Base-by-base conservation (phyloP, 2,113 vertebrate genomes). In the Engystomops pustulosus region DNA sequence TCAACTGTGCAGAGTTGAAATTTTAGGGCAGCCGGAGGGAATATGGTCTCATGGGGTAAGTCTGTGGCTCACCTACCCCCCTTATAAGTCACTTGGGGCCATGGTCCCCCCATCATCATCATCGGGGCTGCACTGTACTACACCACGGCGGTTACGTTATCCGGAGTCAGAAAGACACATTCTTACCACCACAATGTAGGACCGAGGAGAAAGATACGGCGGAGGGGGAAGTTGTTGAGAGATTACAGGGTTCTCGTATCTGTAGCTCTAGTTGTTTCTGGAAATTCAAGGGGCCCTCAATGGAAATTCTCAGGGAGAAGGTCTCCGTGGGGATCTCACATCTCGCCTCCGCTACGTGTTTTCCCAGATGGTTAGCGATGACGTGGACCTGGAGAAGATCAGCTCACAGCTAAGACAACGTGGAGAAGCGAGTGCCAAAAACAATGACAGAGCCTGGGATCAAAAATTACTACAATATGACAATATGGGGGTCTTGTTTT, bases 141-240 rank as follows among this genome's bases (percentile, higher is more conserved):
- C 38, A 41, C 4, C 8, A 8, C 38, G 38, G 38, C 38, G 38
- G n/a, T n/a, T 41, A 12, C 44, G 9, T 62, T 30, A 7, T 17
- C 60, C 27, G 1, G 14, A 62, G 12, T 62, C 34, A 67, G 62
- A 67, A 32, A 6, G 27, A 65, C 62, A 9, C 32, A 67, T 67
- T 67, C 30, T 67, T 65, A 65, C 11, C 15, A 67, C 62, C 62
- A 67, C 62, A 67, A 67, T 20, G 62, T 67, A 67, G 62, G 30
- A 34, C 30, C 17, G 62, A 67, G 62, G 36, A 67, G 32, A 36
- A 36, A 67, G 62, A 67, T 36, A 36, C 17, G 14, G 62, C 1
- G 17, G 20, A 10, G 62, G 36, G 62, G 62, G 62, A 67, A 67
- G 62, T 67, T 67, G 62, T 67, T 67, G 32, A 67, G 62, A 67